Evolutionary conservation across 64 coral and sea anemone species (phyloP).

Genomic region (Montipora capricornis): DNA sequence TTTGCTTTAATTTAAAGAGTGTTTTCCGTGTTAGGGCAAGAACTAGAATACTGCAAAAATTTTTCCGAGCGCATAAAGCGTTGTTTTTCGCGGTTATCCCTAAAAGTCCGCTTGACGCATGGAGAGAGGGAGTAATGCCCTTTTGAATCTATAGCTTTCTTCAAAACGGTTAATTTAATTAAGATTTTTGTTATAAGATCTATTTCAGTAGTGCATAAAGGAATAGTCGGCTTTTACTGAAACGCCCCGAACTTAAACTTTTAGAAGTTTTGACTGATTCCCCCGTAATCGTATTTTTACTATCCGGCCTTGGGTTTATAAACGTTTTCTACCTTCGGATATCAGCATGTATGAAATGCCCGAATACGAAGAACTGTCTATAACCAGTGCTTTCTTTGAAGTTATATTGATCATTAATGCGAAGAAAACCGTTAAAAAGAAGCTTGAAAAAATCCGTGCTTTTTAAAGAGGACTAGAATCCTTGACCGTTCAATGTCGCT

Average conservation of each 20-base stretch:
- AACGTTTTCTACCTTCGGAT: too few species aligned
- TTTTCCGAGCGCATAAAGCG: not conserved
- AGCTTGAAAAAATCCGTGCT: too few species aligned
- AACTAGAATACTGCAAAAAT: not conserved
- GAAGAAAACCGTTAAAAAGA: too few species aligned
- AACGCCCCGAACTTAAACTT: not conserved
- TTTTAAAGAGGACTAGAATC: too few species aligned
- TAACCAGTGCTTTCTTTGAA: too few species aligned
- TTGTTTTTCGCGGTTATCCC: not conserved
- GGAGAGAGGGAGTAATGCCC: not conserved
- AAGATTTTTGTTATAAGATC: not conserved
- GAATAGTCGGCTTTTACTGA: not conserved
- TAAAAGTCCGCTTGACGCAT: not conserved
- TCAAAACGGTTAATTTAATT: slow-evolving; percentile 9
- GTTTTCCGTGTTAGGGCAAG: not conserved
- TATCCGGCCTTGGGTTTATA: not conserved
- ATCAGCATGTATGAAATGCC: too few species aligned
- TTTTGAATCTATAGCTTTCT: not conserved
- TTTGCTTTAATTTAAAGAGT: not conserved
- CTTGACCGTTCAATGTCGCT: too few species aligned
- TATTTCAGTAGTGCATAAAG: not conserved
- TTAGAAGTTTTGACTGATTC: not conserved
- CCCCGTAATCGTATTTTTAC: not conserved
- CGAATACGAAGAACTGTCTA: too few species aligned
- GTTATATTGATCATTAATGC: too few species aligned